phyloP scores from a whole-genome alignment of 2,113 vertebrate species.

The Mirza zaza region DNA sequence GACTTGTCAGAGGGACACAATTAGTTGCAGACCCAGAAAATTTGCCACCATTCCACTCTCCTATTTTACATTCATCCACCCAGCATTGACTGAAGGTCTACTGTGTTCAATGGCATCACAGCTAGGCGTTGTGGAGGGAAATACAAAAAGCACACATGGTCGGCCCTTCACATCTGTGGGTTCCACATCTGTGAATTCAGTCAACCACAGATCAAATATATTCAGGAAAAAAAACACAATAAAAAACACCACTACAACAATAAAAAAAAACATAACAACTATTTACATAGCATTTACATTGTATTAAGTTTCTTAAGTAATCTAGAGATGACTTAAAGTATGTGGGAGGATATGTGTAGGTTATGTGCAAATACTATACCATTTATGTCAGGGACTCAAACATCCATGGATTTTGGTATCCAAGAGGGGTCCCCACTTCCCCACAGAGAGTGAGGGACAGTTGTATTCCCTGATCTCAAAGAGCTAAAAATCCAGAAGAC shows the following conservation, averaged over 20 bases:
- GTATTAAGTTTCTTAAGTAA: neutral
- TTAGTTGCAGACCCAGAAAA: neutral
- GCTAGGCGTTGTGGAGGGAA: neutral
- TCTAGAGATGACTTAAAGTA: neutral
- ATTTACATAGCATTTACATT: neutral
- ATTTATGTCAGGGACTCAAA: neutral
- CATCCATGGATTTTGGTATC: neutral
- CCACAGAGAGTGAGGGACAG: neutral
- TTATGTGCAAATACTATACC: neutral
- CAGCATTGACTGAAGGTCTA: neutral
- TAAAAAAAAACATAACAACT: neutral
- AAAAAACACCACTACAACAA: neutral
- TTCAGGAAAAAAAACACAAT: neutral
- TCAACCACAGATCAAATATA: neutral
- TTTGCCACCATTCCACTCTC: too few relatives aligned
- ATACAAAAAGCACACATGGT: neutral
- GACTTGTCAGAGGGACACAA: neutral
- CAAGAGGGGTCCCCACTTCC: neutral
- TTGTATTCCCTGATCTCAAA: neutral
- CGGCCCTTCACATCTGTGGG: neutral
- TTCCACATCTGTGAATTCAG: neutral
- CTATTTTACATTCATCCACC: neutral
- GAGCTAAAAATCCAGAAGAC: neutral
- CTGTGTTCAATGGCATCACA: neutral
- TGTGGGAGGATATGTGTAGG: neutral